Evolutionary conservation across 2,888 invertebrate genomes (phyloP).

Genomic region (Aplocera efformata): DNA sequence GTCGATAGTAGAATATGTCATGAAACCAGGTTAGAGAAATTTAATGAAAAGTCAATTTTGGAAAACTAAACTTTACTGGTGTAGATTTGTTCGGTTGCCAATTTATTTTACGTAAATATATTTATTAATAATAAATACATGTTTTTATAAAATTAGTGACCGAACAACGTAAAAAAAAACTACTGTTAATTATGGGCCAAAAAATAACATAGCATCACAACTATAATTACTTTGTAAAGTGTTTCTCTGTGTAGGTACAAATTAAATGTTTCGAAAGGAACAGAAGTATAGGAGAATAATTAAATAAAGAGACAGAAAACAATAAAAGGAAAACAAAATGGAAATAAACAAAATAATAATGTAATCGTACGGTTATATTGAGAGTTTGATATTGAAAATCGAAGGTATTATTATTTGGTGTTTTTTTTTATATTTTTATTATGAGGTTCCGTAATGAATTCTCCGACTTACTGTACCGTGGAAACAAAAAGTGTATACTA

Average conservation of each 20-base stretch:
- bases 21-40: conserved; percentile 62
- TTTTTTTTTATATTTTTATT: conserved; percentile 36
- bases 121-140: conserved; percentile 6
- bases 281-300: conserved; percentile 68
- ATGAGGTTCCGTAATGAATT: conserved; percentile 37
- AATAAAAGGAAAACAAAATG: conserved; percentile 43
- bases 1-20: conserved; percentile 48
- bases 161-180: conserved; percentile 57
- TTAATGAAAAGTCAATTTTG: conserved; percentile 50
- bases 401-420: conserved; percentile 30
- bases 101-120: conserved; percentile 38
- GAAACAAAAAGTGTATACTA: conserved; percentile 57
- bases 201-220: conserved; percentile 68
- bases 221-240: conserved; percentile 71
- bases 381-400: conserved; percentile 26
- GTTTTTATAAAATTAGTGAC: conserved; percentile 53
- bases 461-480: conserved; percentile 61
- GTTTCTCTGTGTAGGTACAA: conserved; percentile 79
- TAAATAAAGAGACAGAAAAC: conserved; percentile 48
- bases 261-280: conserved; percentile 54
- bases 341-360: conserved; percentile 36
- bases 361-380: conserved; percentile 45
- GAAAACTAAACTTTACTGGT: conserved; percentile 56
- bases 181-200: conserved; percentile 72
- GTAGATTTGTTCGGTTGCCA: conserved; percentile 64